phyloP scores from a whole-genome alignment of 2,113 vertebrate species.

The Aspiorhynchus laticeps region DNA sequence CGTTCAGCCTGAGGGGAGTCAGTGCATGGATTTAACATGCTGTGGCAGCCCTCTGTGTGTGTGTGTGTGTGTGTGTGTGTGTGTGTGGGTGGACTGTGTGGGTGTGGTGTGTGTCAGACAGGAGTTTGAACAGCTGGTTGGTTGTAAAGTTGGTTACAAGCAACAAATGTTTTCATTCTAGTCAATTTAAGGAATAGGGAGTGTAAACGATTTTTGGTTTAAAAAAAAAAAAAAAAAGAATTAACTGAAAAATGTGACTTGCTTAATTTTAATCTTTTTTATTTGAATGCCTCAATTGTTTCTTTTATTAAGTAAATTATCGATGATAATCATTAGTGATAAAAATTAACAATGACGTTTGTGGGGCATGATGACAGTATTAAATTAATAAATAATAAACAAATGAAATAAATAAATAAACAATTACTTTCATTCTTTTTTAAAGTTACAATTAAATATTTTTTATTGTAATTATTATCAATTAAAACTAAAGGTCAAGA shows the following conservation, averaged over 20 bases:
- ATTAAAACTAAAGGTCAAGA: too few species aligned
- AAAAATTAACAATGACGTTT: too few species aligned
- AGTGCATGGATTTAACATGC: not conserved
- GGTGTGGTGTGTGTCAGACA: not conserved
- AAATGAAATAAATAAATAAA: too few species aligned
- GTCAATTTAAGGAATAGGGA: not conserved
- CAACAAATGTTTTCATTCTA: not conserved
- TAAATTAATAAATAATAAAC: too few species aligned
- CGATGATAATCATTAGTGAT: not conserved
- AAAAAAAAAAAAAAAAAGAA: not conserved
- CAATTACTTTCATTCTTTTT: too few species aligned
- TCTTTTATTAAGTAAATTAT: not conserved
- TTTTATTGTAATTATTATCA: too few species aligned
- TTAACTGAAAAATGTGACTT: too few species aligned
- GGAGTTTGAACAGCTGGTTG: conserved; percentile 7
- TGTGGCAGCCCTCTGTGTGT: not conserved
- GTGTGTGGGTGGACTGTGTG: not conserved
- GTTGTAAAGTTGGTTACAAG: not conserved
- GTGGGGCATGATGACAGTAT: too few species aligned
- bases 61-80: not conserved
- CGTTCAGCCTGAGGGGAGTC: not conserved
- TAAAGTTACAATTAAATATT: too few species aligned
- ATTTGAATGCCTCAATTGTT: not conserved
- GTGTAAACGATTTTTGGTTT: not conserved
- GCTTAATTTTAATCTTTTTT: too few species aligned